Evolutionary conservation across 2,113 vertebrate genomes (phyloP).

Genomic region (Nothobranchius kuhntae): DNA sequence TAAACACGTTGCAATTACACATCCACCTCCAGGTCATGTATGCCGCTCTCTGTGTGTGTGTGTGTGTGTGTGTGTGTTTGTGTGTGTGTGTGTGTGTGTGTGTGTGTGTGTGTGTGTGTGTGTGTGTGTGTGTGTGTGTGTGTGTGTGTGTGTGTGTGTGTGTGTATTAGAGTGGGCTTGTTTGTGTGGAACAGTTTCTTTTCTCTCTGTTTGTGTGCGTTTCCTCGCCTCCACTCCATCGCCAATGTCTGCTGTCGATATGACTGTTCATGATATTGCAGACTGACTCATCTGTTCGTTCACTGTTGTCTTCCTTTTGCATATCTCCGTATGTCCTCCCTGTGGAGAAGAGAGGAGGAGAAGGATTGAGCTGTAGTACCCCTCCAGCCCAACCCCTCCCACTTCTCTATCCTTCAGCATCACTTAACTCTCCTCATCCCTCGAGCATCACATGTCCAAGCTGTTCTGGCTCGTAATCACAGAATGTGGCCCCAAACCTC

Average conservation of each 20-base stretch:
- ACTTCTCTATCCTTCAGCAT: constrained; percentile 8
- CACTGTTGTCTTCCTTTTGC: constrained; percentile 61
- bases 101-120: too few species aligned
- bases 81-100: constrained; percentile 10
- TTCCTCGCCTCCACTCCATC: constrained; percentile 17
- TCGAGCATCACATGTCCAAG: constrained; percentile 35
- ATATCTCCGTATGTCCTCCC: constrained; percentile 60
- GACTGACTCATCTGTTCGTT: constrained; percentile 64
- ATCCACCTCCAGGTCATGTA: constrained; percentile 66
- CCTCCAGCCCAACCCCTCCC: constrained; percentile 15
- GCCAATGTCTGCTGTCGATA: constrained; percentile 59
- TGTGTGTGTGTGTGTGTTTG: constrained; percentile 23
- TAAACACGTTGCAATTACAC: constrained; percentile 79
- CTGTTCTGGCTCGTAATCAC: constrained; percentile 25
- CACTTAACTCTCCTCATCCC: constrained; percentile 7
- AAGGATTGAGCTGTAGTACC: constrained; percentile 27
- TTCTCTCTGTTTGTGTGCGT: constrained; percentile 17
- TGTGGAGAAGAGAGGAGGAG: constrained; percentile 36
- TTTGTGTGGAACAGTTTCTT: constrained; percentile 24
- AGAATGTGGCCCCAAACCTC: constrained; percentile 25
- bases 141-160: not conserved
- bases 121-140: constrained; percentile 1
- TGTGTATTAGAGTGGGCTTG: constrained; percentile 44
- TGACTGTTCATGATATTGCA: constrained; percentile 71
- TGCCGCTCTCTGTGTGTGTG: constrained; percentile 47